Evolutionary conservation across 1,140 invertebrate species (phyloP).

Genomic region (Achatina immaculata): DNA sequence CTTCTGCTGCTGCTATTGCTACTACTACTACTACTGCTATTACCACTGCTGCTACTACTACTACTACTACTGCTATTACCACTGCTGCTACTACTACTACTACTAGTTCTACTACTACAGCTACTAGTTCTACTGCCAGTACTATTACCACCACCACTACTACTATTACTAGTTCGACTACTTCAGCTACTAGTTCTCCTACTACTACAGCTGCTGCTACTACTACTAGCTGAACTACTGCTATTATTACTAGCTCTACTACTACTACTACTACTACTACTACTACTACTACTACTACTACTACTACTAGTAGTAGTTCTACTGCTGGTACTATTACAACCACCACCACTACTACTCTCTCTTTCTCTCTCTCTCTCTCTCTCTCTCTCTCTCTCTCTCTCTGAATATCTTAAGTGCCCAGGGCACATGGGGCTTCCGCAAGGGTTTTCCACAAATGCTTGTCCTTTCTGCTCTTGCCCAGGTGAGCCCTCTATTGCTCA

Average conservation of each 20-base stretch:
- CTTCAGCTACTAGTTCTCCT: slow-evolving; percentile 3
- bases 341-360: too few species aligned
- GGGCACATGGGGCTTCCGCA: too few species aligned
- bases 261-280: too few species aligned
- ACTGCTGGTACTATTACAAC: too few species aligned
- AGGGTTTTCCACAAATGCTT: too few species aligned
- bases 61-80: slow-evolving; percentile 20
- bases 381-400: too few species aligned
- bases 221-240: slow-evolving; percentile 15
- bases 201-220: slow-evolving; percentile 17
- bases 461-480: too few species aligned
- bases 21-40: slow-evolving; percentile 22
- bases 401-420: too few species aligned
- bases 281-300: too few species aligned
- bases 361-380: too few species aligned
- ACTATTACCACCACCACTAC: slow-evolving; percentile 22
- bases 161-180: slow-evolving; percentile 12
- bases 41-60: slow-evolving; percentile 24
- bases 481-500: too few species aligned
- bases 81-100: slow-evolving; percentile 24
- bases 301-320: too few species aligned
- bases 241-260: not conserved
- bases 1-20: not conserved
- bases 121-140: slow-evolving; percentile 7
- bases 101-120: not conserved